phyloP scores from a whole-genome alignment of 2,888 invertebrate species.

The Amphipoea oculea region DNA sequence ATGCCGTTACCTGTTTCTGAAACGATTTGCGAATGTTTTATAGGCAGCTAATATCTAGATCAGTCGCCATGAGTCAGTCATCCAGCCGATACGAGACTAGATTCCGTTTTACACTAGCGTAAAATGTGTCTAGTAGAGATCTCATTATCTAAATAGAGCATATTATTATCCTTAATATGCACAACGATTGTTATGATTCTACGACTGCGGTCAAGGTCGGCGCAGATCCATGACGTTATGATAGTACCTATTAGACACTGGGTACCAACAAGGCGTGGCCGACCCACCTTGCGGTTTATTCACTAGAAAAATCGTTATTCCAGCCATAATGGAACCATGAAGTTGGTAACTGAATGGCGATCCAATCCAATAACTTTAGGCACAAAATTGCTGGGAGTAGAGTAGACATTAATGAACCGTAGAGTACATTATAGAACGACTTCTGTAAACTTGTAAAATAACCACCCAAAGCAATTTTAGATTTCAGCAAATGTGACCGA shows the following conservation, averaged over 20 bases:
- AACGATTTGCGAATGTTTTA: conserved; percentile 37
- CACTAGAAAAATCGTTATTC: conserved; percentile 71
- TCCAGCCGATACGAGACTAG: conserved; percentile 4
- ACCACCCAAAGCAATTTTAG: conserved; percentile 21
- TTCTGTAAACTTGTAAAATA: not conserved
- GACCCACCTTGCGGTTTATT: conserved; percentile 76
- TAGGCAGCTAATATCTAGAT: conserved; percentile 25
- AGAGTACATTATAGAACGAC: conserved; percentile 17
- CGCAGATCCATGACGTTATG: conserved; percentile 72
- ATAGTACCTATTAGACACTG: conserved; percentile 62
- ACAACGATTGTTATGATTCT: conserved; percentile 71
- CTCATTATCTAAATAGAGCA: conserved; percentile 54
- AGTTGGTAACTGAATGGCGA: conserved; percentile 50
- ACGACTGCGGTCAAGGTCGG: conserved; percentile 74
- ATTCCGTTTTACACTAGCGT: conserved; percentile 33
- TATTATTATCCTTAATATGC: conserved; percentile 54
- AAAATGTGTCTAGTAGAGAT: conserved; percentile 27
- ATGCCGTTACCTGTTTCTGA: conserved; percentile 32
- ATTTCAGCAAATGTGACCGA: conserved; percentile 27
- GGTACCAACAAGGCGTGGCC: conserved; percentile 75
- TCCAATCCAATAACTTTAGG: conserved; percentile 38
- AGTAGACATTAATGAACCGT: conserved; percentile 15
- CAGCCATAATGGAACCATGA: conserved; percentile 59
- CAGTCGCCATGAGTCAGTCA: conserved; percentile 17
- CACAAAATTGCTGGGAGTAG: conserved; percentile 15